Evolutionary conservation across 2,888 invertebrate species (phyloP).

Genomic region (Dynastes tityus): DNA sequence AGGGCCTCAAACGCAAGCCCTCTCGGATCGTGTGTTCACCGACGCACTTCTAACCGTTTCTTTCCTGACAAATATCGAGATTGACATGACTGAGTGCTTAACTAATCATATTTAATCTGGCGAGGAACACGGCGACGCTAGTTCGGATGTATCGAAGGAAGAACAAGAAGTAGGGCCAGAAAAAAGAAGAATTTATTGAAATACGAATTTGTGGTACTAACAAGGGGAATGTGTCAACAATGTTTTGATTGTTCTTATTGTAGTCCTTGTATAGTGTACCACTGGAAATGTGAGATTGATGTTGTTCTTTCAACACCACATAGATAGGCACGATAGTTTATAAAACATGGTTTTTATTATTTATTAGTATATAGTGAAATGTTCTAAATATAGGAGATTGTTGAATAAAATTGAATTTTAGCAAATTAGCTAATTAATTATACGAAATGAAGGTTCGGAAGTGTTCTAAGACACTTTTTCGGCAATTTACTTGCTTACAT

Average conservation of each 20-base stretch:
- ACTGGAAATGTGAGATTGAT: too few relatives aligned
- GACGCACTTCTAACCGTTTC: conserved; percentile 8
- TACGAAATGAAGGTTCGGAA: too few relatives aligned
- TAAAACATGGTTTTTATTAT: too few relatives aligned
- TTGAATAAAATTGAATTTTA: too few relatives aligned
- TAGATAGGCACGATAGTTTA: too few relatives aligned
- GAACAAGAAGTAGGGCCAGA: conserved; percentile 1
- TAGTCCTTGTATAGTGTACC: too few relatives aligned
- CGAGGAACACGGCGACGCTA: conserved; percentile 6
- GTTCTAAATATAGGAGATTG: too few relatives aligned
- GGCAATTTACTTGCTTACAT: too few relatives aligned
- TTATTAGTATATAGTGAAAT: too few relatives aligned
- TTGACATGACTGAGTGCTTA: conserved; percentile 57
- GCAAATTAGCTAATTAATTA: too few relatives aligned
- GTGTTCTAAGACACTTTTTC: too few relatives aligned
- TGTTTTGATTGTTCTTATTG: not conserved
- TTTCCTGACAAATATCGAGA: conserved; percentile 53
- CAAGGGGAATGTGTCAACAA: conserved; percentile 47
- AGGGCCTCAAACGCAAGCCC: not conserved
- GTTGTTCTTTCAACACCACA: too few relatives aligned
- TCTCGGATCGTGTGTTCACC: not conserved
- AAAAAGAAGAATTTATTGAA: conserved; percentile 31
- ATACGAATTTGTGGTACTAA: conserved; percentile 45
- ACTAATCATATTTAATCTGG: conserved; percentile 56
- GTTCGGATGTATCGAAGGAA: not conserved